Percentiles rank a stretch among this genome's conserved stretches.
Conservation (phyloP, 2,888 invertebrate species). For the Rambutsinella grinnellia region DNA sequence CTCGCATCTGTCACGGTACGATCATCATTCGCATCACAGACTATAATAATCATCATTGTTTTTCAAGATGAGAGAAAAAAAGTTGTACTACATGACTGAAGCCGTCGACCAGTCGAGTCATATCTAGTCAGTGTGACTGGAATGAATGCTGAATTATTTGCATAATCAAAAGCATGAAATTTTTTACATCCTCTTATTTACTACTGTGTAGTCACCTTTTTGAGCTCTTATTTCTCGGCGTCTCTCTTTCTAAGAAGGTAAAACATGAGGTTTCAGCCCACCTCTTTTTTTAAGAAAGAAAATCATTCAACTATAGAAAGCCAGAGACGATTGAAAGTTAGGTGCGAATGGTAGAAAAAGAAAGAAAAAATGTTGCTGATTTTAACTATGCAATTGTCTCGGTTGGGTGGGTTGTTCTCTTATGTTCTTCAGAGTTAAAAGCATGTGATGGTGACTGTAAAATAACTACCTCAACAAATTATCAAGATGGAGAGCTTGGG, state of each 20-base stretch:
- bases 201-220: not conserved
- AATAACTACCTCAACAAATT: slow-evolving; percentile 55
- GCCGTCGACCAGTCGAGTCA: slow-evolving; percentile 42
- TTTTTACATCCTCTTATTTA: not conserved
- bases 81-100: slow-evolving; percentile 38
- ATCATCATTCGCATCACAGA: slow-evolving; percentile 35
- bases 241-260: not conserved
- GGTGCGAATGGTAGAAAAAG: slow-evolving; percentile 13
- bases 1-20: slow-evolving; percentile 51
- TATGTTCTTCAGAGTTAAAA: slow-evolving; percentile 44
- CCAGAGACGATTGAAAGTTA: not conserved
- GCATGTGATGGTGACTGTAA: slow-evolving; percentile 50
- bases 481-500: slow-evolving; percentile 55
- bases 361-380: slow-evolving; percentile 35
- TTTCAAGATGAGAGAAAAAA: slow-evolving; percentile 29
- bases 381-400: slow-evolving; percentile 44
- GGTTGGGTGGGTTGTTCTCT: slow-evolving; percentile 52
- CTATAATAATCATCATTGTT: slow-evolving; percentile 31
- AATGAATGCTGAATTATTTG: slow-evolving; percentile 42
- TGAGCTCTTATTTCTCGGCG: not conserved
- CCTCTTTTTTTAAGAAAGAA: not conserved
- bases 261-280: not conserved
- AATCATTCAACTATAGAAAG: not conserved
- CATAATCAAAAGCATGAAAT: slow-evolving; percentile 41
- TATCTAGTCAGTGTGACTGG: slow-evolving; percentile 25